Base-by-base conservation (phyloP, 2,113 vertebrate genomes). In the Malurus melanocephalus region DNA sequence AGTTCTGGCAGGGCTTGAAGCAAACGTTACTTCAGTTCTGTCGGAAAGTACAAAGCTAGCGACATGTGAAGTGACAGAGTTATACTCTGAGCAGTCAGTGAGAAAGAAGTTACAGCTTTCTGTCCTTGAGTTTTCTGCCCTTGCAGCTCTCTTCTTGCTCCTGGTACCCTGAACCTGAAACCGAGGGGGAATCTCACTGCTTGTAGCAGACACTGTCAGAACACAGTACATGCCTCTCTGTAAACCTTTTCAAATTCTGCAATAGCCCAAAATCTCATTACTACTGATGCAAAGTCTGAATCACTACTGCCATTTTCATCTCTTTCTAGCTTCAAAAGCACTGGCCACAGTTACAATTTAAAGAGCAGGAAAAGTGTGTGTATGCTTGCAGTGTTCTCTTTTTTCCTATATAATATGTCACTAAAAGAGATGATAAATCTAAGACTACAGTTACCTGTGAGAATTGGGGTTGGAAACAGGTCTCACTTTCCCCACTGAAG, bases 361-460 rank as follows among this genome's bases (percentile, higher is more conserved):
- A n/a, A 77, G 26, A 40, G 30, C 21, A 17, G 16, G 15, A n/a
- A 53, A 72, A 64, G 4, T 19, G 12, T 49, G 28, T 35, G 18
- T 33, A 13, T 42, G 32, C 11, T 42, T 0, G 0, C 1, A 2
- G 3, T n/a, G 9, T 14, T 40, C 10, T 68, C 8, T 79, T 32
- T 62, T 66, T 73, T 9, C 6, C 15, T 64, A 2, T 21, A 5
- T 19, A 56, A 42, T 40, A 33, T 11, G 4, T 49, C 33, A n/a
- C 10, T 57, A 55, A 61, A 79, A 85, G 8, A 80, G 43, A 74
- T 60, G 17, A 49, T 43, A 71, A 69, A 80, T 80, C 20, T 67
- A 71, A 80, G 51, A 69, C 4, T 52, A 20, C 33, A 64, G 10
- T 53, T 88, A 45, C 9, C 11, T 52, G 7, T 49, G 45, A 72